phyloP scores from a whole-genome alignment of 92 coral and sea anemone species.

The Paramuricea clavata region DNA sequence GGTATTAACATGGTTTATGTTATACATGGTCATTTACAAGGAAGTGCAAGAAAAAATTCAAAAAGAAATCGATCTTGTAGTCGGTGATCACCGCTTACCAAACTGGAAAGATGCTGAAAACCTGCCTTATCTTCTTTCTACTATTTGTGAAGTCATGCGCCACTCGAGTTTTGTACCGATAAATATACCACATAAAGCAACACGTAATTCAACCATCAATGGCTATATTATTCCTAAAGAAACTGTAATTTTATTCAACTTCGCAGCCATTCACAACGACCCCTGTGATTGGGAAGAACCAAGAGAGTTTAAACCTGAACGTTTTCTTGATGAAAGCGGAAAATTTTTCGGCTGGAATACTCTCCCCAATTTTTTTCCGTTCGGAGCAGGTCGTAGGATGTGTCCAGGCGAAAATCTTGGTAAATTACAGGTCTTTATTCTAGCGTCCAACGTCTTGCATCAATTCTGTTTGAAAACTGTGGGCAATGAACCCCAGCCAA shows the following conservation, averaged over 20 bases:
- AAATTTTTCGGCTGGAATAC: constrained; percentile 65
- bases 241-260: constrained; percentile 43
- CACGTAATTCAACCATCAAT: constrained; percentile 56
- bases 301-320: constrained; percentile 53
- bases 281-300: constrained; percentile 67
- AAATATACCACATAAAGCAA: constrained; percentile 51
- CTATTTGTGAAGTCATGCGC: constrained; percentile 63
- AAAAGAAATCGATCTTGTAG: constrained; percentile 81
- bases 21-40: constrained; percentile 78
- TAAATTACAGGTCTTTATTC: background rate
- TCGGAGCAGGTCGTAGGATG: constrained; percentile 66
- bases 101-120: constrained; percentile 56
- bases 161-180: constrained; percentile 34
- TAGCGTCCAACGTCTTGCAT: background rate
- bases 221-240: constrained; percentile 70
- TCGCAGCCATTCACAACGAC: constrained; percentile 66
- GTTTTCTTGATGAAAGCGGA: constrained; percentile 69
- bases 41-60: constrained; percentile 81
- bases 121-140: constrained; percentile 63
- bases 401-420: constrained; percentile 68
- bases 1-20: constrained; percentile 79
- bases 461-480: background rate
- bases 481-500: background rate
- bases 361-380: constrained; percentile 51
- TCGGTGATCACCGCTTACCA: constrained; percentile 67